Evolutionary conservation across 2,888 invertebrate genomes (phyloP).

Genomic region (Melieria picta): DNA sequence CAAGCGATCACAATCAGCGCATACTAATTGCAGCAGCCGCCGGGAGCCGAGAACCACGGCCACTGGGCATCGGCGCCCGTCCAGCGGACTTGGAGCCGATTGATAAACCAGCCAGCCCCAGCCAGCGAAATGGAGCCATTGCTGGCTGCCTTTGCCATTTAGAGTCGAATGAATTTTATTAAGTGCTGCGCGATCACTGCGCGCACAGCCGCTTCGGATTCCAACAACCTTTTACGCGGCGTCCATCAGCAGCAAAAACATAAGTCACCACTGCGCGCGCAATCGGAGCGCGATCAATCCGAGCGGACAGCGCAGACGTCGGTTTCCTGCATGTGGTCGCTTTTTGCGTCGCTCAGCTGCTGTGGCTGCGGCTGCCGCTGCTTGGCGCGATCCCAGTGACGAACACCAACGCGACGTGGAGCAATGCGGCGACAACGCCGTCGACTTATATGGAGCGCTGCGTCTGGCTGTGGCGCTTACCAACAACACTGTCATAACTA

Average conservation of each 20-base stretch:
- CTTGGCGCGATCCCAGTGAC: slow-evolving; percentile 23
- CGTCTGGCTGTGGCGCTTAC: background rate
- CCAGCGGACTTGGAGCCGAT: slow-evolving; percentile 17
- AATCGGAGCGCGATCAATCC: too few relatives aligned
- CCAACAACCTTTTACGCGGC: too few relatives aligned
- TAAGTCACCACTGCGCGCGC: slow-evolving; percentile 16
- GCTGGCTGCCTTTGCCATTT: background rate
- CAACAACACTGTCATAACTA: slow-evolving; percentile 25
- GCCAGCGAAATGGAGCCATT: slow-evolving; percentile 1
- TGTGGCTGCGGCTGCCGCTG: background rate
- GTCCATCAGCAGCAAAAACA: slow-evolving; percentile 8
- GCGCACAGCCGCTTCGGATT: too few relatives aligned
- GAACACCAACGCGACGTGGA: slow-evolving; percentile 32
- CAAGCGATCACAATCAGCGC: slow-evolving; percentile 64
- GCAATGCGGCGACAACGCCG: slow-evolving; percentile 15
- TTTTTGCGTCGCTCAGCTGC: background rate
- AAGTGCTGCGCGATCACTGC: background rate
- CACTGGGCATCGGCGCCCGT: slow-evolving; percentile 14
- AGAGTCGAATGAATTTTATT: slow-evolving; percentile 14
- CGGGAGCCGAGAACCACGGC: slow-evolving; percentile 19
- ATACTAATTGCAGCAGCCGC: slow-evolving; percentile 59
- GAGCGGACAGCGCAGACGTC: too few relatives aligned
- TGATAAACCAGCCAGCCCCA: slow-evolving; percentile 13
- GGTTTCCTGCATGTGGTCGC: too few relatives aligned
- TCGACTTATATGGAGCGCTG: slow-evolving; percentile 25